Evolutionary conservation across 2,797 vertebrate species (phyloP).

Genomic region (Ptychadena robeensis): DNA sequence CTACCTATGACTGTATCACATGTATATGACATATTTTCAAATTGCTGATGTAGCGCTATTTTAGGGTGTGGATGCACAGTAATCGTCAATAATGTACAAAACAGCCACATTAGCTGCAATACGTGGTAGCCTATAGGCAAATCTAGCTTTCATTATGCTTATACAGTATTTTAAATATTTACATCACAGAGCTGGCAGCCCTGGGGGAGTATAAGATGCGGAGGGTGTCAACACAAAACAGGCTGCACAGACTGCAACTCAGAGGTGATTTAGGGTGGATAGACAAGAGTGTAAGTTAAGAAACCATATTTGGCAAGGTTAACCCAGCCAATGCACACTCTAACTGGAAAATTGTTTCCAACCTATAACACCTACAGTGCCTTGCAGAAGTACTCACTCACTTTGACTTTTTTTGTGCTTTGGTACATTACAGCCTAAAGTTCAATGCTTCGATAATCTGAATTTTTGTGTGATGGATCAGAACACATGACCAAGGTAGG

Average conservation of each 20-base stretch:
- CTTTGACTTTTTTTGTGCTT: no score
- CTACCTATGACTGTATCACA: background rate
- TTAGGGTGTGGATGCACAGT: constrained; percentile 10
- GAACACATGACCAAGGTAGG: no score
- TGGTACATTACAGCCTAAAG: no score
- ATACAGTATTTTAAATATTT: constrained; percentile 10
- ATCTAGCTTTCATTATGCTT: constrained; percentile 3
- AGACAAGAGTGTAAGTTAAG: constrained; percentile 9
- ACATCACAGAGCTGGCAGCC: constrained; percentile 19
- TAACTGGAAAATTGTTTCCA: background rate
- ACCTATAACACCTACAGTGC: background rate
- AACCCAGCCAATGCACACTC: background rate
- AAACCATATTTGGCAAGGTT: background rate
- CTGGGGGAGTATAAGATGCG: constrained; percentile 1
- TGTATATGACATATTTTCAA: constrained; percentile 3
- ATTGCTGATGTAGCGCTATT: constrained; percentile 1
- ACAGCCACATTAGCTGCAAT: background rate
- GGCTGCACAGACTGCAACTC: background rate
- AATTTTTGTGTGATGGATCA: no score
- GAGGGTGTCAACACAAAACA: constrained; percentile 32
- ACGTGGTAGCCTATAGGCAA: constrained; percentile 1
- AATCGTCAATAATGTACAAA: constrained; percentile 5
- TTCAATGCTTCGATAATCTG: no score
- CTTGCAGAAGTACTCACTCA: no score
- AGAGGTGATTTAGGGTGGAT: constrained; percentile 25